Conservation (phyloP, 2,797 vertebrate genomes). For the Sebastes hopkinsi region DNA sequence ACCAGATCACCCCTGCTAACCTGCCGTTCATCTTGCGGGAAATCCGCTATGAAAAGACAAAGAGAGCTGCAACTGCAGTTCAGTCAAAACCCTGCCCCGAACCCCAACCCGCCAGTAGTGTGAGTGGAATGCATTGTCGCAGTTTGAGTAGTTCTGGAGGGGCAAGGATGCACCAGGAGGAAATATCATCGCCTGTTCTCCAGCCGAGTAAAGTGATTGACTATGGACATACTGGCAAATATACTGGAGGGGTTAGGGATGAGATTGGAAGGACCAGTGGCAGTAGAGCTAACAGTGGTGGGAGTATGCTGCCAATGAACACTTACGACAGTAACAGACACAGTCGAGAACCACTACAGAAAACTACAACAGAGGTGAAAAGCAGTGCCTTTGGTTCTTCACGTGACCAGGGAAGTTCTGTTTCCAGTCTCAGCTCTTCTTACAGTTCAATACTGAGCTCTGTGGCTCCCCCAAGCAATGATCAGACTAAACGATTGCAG, state of each 20-base stretch:
- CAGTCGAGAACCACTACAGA: neutral
- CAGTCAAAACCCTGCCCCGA: constrained; percentile 19
- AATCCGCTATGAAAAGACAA: constrained; percentile 89
- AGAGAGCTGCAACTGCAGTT: constrained; percentile 55
- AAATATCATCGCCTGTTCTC: constrained; percentile 42
- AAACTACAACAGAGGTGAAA: constrained; percentile 3
- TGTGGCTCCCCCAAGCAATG: neutral
- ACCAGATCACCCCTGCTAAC: constrained; percentile 93
- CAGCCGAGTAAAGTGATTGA: constrained; percentile 92
- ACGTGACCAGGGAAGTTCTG: neutral
- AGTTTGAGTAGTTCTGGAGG: constrained; percentile 19
- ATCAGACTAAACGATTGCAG: neutral
- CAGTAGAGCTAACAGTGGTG: neutral
- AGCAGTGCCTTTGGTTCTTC: constrained; percentile 17
- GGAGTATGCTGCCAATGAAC: neutral
- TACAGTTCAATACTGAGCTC: constrained; percentile 23
- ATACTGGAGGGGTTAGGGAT: constrained; percentile 73
- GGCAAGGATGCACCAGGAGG: neutral
- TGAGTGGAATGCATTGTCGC: constrained; percentile 32
- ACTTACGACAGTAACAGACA: neutral
- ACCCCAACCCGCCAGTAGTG: constrained; percentile 1
- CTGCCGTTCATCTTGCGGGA: constrained; percentile 92
- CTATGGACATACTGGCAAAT: constrained; percentile 93
- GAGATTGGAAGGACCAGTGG: constrained; percentile 33
- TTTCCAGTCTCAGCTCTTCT: neutral